phyloP scores from a whole-genome alignment of 2,113 vertebrate genomes.

The Psittacara wagleri region DNA sequence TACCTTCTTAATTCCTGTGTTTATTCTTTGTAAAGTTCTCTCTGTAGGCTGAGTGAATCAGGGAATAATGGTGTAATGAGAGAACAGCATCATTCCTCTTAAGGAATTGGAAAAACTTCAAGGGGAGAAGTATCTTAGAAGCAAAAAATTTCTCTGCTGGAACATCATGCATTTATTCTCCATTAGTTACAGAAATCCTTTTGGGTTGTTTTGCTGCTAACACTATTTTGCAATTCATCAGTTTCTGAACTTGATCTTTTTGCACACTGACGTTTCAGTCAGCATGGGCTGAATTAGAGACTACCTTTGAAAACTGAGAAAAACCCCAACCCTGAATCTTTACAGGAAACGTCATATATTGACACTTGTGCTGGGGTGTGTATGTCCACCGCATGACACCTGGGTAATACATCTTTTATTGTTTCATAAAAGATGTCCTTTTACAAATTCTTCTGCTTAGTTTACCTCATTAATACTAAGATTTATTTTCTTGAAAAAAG shows the following conservation, averaged over 20 bases:
- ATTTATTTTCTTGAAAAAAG: background rate
- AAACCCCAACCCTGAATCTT: background rate
- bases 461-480: background rate
- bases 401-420: background rate
- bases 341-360: background rate
- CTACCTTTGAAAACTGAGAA: background rate
- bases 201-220: background rate
- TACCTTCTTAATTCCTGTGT: slow-evolving; percentile 2
- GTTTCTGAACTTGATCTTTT: background rate
- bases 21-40: background rate
- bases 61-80: background rate
- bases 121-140: background rate
- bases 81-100: background rate
- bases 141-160: background rate
- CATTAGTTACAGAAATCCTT: background rate
- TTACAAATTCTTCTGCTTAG: background rate
- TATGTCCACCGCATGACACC: background rate
- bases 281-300: background rate
- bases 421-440: background rate
- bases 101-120: background rate
- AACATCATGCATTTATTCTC: background rate
- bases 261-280: background rate
- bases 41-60: background rate
- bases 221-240: background rate
- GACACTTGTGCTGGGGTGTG: background rate